A percentile compares a stretch with the other conserved stretches of the same genome.
These are phyloP conservation scores for Xenopus borealis DNA, from an alignment of 2,113 vertebrate species.

Conservation along the genomic window DNA sequence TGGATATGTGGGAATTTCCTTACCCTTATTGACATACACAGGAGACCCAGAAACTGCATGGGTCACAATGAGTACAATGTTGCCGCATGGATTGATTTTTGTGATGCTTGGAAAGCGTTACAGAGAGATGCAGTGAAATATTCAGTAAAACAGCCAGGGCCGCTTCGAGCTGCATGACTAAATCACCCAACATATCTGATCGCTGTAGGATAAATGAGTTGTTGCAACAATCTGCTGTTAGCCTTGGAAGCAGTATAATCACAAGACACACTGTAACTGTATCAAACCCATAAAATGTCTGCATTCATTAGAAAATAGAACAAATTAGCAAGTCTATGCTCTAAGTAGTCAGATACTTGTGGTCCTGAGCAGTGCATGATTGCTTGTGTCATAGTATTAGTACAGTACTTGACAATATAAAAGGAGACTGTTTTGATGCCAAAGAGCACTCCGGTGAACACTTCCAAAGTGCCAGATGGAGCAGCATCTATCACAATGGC, in stretches of 20 bases:
- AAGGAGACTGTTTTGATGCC: slow-evolving; percentile 52
- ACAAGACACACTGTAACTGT: slow-evolving; percentile 29
- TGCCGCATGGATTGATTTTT: too few species aligned
- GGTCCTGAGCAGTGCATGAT: slow-evolving; percentile 36
- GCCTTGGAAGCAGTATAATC: slow-evolving; percentile 23
- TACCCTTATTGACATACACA: too few species aligned
- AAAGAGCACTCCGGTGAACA: slow-evolving; percentile 44
- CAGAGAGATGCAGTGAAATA: too few species aligned
- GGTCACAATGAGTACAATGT: too few species aligned
- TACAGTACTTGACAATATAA: slow-evolving; percentile 52
- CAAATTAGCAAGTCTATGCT: slow-evolving; percentile 37
- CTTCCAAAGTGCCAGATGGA: slow-evolving; percentile 45
- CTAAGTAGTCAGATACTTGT: slow-evolving; percentile 41
- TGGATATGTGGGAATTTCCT: too few species aligned
- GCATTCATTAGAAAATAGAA: slow-evolving; percentile 23
- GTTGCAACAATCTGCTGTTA: slow-evolving; percentile 23
- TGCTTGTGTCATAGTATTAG: slow-evolving; percentile 52
- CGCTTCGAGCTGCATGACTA: slow-evolving; percentile 13
- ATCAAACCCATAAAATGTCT: slow-evolving; percentile 23
- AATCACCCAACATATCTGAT: slow-evolving; percentile 22
- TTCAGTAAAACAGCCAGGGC: slow-evolving; percentile 7
- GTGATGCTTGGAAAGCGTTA: too few species aligned
- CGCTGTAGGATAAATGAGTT: slow-evolving; percentile 35
- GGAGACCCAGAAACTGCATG: too few species aligned
- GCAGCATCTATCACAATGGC: slow-evolving; percentile 50